Evolutionary conservation across 2,888 invertebrate genomes (phyloP).

Genomic region (Patella pellucida): DNA sequence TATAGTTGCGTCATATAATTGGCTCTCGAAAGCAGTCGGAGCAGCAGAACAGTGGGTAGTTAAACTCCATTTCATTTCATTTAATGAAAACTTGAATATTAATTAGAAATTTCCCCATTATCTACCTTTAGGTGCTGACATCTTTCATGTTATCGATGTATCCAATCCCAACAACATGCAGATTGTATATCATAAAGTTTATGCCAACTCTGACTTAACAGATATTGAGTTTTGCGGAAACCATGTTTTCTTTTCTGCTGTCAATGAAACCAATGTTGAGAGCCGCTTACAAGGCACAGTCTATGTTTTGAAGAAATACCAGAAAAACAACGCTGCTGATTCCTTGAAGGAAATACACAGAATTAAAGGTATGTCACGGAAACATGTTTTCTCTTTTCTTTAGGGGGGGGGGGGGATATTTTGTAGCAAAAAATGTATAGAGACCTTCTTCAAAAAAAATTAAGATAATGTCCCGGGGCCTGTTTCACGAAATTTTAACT

Average conservation of each 20-base stretch:
- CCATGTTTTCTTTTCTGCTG: constrained; percentile 43
- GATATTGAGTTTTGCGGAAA: constrained; percentile 55
- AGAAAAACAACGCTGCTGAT: neutral
- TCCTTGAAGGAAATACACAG: neutral
- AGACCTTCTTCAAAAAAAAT: too few species aligned
- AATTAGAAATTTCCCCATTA: too few species aligned
- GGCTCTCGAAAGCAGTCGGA: too few species aligned
- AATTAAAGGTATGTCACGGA: neutral
- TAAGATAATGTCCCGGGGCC: too few species aligned
- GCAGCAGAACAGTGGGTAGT: too few species aligned
- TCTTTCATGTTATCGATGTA: constrained; percentile 51
- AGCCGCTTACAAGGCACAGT: constrained; percentile 22
- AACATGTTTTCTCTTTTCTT: too few species aligned
- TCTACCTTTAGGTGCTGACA: constrained; percentile 38
- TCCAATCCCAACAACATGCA: constrained; percentile 38
- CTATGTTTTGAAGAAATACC: neutral
- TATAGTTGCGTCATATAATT: too few species aligned
- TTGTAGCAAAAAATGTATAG: too few species aligned
- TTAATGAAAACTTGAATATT: too few species aligned
- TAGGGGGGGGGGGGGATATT: too few species aligned
- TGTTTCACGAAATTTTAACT: too few species aligned
- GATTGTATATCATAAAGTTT: constrained; percentile 27
- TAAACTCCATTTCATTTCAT: too few species aligned
- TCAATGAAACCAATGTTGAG: constrained; percentile 35
- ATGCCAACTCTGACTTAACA: constrained; percentile 43